A percentile compares a stretch with the other conserved stretches of the same genome.
phyloP scores from a whole-genome alignment of 2,797 vertebrate genomes.

The Malacoctenus gilli region DNA sequence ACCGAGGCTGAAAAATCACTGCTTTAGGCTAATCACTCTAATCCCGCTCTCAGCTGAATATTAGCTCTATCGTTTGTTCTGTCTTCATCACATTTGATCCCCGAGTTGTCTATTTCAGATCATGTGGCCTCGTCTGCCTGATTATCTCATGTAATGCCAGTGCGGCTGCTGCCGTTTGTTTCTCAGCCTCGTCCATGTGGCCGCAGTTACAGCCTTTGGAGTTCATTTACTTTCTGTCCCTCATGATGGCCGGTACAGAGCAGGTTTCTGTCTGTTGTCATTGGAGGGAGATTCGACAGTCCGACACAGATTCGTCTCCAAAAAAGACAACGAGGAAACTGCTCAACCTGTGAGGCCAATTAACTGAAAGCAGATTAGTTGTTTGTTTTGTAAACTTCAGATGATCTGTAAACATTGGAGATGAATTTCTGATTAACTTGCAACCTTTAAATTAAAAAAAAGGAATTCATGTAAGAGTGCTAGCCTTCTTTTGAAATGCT shows the following conservation, averaged over 20 bases:
- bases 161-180: constrained; percentile 34
- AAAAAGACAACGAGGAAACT: no score
- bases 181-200: constrained; percentile 32
- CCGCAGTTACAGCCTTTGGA: constrained; percentile 38
- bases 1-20: constrained; percentile 22
- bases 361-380: no score
- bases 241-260: constrained; percentile 40
- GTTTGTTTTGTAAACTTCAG: no score
- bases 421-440: no score
- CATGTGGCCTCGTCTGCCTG: constrained; percentile 17
- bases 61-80: constrained; percentile 35
- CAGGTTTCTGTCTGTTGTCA: no score
- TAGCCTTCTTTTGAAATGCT: no score
- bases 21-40: constrained; percentile 33
- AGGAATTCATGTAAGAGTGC: no score
- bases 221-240: constrained; percentile 40
- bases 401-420: no score
- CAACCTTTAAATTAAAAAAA: no score
- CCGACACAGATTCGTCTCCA: no score
- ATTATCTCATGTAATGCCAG: constrained; percentile 27
- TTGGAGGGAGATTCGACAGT: no score
- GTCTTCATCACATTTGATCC: constrained; percentile 29
- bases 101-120: constrained; percentile 38
- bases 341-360: no score
- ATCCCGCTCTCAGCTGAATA: constrained; percentile 40